A percentile compares a stretch with the other conserved stretches of the same genome.
phyloP scores from a whole-genome alignment of 2,797 vertebrate genomes.

The Chaetophractus vellerosus region DNA sequence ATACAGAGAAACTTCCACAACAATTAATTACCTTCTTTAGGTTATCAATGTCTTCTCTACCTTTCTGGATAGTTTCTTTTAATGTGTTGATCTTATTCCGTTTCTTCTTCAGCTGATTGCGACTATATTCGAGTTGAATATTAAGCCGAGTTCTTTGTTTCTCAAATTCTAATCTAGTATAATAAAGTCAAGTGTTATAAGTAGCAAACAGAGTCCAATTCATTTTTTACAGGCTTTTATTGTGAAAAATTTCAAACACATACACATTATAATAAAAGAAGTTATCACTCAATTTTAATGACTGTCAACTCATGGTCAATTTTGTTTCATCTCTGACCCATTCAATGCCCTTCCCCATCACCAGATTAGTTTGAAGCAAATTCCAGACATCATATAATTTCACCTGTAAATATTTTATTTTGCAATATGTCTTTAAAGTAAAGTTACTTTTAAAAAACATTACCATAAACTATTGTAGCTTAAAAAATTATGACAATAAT shows the following conservation, averaged over 20 bases:
- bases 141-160: slow-evolving; percentile 92
- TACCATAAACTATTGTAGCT: not conserved
- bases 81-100: slow-evolving; percentile 86
- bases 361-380: not conserved
- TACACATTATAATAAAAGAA: not conserved
- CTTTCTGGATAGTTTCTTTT: slow-evolving; percentile 90
- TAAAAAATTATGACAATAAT: not conserved
- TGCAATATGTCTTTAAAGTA: not conserved
- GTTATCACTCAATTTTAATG: not conserved
- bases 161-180: slow-evolving; percentile 95
- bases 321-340: not conserved
- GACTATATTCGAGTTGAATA: slow-evolving; percentile 93
- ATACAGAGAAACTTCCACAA: not conserved
- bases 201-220: not conserved
- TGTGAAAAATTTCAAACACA: slow-evolving; percentile 41
- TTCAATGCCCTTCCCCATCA: not conserved
- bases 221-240: not conserved
- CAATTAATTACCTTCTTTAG: slow-evolving; percentile 91
- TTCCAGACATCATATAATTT: not conserved
- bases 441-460: slow-evolving; percentile 62
- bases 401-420: slow-evolving; percentile 32
- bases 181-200: slow-evolving; percentile 74
- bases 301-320: not conserved
- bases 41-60: slow-evolving; percentile 86
- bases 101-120: slow-evolving; percentile 91